Evolutionary conservation across 2,797 vertebrate genomes (phyloP).

Genomic region (Eulemur coronatus): DNA sequence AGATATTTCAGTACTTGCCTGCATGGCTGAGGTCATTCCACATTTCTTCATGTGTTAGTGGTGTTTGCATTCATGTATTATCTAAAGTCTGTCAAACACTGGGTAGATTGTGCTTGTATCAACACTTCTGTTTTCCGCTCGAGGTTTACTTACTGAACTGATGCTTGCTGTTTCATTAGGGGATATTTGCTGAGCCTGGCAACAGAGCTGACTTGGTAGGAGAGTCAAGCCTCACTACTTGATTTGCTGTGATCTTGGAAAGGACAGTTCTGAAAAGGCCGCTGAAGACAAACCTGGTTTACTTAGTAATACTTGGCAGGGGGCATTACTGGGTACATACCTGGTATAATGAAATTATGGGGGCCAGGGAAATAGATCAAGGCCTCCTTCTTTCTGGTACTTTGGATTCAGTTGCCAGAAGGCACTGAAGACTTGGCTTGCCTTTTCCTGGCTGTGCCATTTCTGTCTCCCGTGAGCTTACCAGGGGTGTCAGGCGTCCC

Average conservation of each 20-base stretch:
- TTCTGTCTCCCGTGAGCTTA: conserved; percentile 54
- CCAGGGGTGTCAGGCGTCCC: conserved; percentile 46
- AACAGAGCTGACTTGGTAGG: neutral
- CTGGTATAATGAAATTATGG: conserved; percentile 17
- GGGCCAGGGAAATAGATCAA: neutral
- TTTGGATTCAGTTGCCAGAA: conserved; percentile 54
- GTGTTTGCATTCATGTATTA: neutral
- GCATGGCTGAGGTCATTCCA: neutral
- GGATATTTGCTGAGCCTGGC: neutral
- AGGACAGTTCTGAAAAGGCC: neutral
- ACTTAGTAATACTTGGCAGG: neutral
- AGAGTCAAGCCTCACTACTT: conserved; percentile 13
- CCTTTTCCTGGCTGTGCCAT: conserved; percentile 55
- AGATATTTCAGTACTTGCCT: neutral
- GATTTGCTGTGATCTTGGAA: conserved; percentile 49
- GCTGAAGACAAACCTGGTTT: neutral
- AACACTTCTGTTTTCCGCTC: neutral
- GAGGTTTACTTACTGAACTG: neutral
- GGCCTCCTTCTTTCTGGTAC: neutral
- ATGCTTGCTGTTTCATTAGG: neutral
- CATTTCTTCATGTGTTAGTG: neutral
- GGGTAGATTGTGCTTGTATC: neutral
- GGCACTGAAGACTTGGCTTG: conserved; percentile 46
- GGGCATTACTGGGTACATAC: neutral
- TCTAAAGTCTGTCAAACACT: neutral